phyloP scores from a whole-genome alignment of 2,888 invertebrate genomes.

The Tiphia femorata region DNA sequence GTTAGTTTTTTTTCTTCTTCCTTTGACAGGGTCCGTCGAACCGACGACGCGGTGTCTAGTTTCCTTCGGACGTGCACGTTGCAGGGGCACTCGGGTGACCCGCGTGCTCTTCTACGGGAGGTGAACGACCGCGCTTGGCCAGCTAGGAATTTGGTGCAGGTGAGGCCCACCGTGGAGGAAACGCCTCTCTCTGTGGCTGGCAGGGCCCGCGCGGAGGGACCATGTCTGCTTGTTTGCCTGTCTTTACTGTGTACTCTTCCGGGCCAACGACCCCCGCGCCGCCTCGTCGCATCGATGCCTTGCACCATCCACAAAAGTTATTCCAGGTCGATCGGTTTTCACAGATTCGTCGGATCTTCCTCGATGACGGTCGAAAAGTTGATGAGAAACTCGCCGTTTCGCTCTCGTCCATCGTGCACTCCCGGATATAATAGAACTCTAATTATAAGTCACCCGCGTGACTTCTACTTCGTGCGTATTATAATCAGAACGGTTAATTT shows the following conservation, averaged over 20 bases:
- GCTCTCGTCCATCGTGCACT: too few relatives aligned
- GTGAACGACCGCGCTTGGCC: constrained; percentile 58
- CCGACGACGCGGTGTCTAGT: constrained; percentile 29
- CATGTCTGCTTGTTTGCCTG: constrained; percentile 46
- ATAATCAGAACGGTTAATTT: too few relatives aligned
- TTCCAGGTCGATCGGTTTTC: too few relatives aligned
- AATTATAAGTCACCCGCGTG: too few relatives aligned
- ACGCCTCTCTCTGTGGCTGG: constrained; percentile 32
- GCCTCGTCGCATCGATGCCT: constrained; percentile 22
- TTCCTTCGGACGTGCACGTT: constrained; percentile 27
- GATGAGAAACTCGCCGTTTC: too few relatives aligned
- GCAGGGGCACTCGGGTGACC: constrained; percentile 31
- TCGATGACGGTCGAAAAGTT: too few relatives aligned
- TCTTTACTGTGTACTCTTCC: constrained; percentile 39
- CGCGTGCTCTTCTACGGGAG: neutral
- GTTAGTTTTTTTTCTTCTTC: neutral
- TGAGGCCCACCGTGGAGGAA: constrained; percentile 58
- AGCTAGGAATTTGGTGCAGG: constrained; percentile 68
- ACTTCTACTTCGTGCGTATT: too few relatives aligned
- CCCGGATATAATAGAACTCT: too few relatives aligned
- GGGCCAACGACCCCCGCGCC: constrained; percentile 51
- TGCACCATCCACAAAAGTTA: too few relatives aligned
- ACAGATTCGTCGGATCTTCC: too few relatives aligned
- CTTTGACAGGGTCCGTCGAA: neutral
- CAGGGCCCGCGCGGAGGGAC: constrained; percentile 38